Evolutionary conservation across 2,888 invertebrate genomes (phyloP).

Genomic region (Epirrhoe tristata): DNA sequence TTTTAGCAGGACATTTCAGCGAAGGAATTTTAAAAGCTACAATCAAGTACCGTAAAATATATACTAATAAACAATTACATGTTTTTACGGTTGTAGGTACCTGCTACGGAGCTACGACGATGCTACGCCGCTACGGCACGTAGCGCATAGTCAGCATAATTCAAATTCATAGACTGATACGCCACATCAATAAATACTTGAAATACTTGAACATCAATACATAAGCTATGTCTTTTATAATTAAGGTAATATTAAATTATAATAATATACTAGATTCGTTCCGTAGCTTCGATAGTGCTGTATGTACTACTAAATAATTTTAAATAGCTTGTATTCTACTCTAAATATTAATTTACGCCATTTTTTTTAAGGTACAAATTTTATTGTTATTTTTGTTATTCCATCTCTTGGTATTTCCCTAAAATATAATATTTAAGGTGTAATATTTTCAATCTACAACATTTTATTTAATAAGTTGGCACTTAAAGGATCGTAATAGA

Average conservation of each 20-base stretch:
- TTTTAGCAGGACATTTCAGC: not conserved
- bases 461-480: not conserved
- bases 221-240: too few relatives aligned
- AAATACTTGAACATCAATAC: too few relatives aligned
- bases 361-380: too few relatives aligned
- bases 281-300: too few relatives aligned
- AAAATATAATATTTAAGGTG: too few relatives aligned
- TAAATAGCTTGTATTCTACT: too few relatives aligned
- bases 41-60: not conserved
- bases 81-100: not conserved
- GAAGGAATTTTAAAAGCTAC: not conserved
- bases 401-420: too few relatives aligned
- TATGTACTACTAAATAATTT: too few relatives aligned
- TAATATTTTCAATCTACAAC: not conserved
- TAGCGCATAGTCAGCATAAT: constrained; percentile 30
- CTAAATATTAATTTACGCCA: too few relatives aligned
- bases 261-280: too few relatives aligned
- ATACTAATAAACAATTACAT: not conserved
- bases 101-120: constrained; percentile 23
- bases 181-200: constrained; percentile 5
- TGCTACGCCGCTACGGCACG: constrained; percentile 25
- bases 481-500: not conserved
- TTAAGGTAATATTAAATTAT: too few relatives aligned
- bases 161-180: constrained; percentile 24
- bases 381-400: too few relatives aligned